Conservation (phyloP, 2,797 vertebrate genomes). For the Micrastur ruficollis region DNA sequence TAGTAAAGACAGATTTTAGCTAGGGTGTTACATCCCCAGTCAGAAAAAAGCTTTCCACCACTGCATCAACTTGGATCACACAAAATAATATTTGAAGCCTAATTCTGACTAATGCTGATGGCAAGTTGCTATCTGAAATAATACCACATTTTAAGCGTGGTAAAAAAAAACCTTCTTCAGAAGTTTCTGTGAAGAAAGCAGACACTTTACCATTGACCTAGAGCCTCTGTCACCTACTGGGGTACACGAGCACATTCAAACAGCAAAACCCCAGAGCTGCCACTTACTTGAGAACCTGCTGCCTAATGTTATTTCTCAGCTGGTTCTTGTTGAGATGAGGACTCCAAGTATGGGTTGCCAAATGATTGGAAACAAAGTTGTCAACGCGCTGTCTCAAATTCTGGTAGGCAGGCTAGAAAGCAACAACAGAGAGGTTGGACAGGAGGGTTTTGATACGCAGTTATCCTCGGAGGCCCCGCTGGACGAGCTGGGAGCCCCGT, state of each 20-base stretch:
- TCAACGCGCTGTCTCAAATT: constrained; percentile 96
- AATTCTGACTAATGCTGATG: not conserved
- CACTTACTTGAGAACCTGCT: constrained; percentile 96
- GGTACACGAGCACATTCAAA: fast-evolving
- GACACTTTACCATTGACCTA: not conserved
- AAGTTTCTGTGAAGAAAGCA: not conserved
- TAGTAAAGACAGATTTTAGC: not conserved
- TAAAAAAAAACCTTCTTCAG: not conserved
- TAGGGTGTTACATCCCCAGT: not conserved
- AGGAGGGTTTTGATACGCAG: fast-evolving
- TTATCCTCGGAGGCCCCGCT: no score
- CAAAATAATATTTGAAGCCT: not conserved
- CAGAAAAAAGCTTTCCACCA: not conserved
- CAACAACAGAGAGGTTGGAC: not conserved
- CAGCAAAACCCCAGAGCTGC: not conserved
- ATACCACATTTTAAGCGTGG: fast-evolving
- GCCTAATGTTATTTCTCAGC: constrained; percentile 95
- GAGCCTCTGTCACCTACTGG: not conserved
- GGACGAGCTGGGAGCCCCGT: fast-evolving
- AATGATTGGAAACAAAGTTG: constrained; percentile 97
- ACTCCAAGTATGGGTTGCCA: constrained; percentile 98
- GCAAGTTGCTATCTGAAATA: fast-evolving
- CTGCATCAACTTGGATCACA: not conserved
- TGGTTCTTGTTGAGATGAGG: constrained; percentile 99
- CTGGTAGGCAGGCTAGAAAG: constrained; percentile 90